Conservation (phyloP, 2,113 vertebrate species). For the Nycticorax nycticorax region DNA sequence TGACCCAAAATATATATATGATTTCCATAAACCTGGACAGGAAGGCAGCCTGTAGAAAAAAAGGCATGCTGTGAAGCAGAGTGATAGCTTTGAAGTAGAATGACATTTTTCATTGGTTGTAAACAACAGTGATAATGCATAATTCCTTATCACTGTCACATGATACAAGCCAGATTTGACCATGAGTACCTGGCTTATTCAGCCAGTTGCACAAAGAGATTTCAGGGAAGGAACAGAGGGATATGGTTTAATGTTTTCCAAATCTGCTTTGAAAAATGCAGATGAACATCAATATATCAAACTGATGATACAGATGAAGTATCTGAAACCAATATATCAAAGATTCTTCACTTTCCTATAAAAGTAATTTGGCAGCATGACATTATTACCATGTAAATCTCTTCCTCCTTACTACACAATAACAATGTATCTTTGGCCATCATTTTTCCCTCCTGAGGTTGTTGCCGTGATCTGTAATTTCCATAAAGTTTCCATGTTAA, state of each 20-base stretch:
- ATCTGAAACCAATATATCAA: background rate
- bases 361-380: background rate
- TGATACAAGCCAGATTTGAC: background rate
- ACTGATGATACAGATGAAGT: background rate
- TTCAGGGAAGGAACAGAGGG: background rate
- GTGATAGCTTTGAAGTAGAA: background rate
- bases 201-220: background rate
- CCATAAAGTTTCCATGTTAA: background rate
- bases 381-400: slow-evolving; percentile 16
- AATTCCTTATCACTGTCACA: background rate
- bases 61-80: background rate
- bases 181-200: background rate
- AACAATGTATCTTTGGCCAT: background rate
- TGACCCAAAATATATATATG: background rate
- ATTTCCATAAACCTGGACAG: background rate
- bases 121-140: background rate
- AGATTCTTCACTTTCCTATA: background rate
- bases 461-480: slow-evolving; percentile 10
- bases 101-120: background rate
- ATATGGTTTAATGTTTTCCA: background rate
- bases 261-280: background rate
- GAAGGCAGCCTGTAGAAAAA: background rate
- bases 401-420: background rate
- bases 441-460: background rate
- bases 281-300: background rate